Base-by-base conservation (phyloP, 2,113 vertebrate genomes). In the Psittacara wagleri region DNA sequence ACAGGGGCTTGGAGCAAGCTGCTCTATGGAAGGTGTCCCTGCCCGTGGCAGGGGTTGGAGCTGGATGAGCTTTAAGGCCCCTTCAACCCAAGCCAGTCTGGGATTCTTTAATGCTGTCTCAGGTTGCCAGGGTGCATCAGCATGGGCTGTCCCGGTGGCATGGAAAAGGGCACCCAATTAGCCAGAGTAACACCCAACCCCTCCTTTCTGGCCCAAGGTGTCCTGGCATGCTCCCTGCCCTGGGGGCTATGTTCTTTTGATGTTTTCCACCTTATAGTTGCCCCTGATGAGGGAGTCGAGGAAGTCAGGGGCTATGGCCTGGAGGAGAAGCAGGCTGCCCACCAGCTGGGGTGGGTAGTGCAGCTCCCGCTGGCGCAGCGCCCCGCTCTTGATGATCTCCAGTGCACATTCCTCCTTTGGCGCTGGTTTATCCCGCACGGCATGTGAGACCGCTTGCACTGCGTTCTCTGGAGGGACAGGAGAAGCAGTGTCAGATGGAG, bases 351-450 rank as follows among this genome's bases (percentile, higher is more conserved):
- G 1, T 0, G 87, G 91, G 29, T 98, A 98, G 55, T 88, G 86
- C 9, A 98, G 14, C 91, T 98, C 98, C 3, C 97, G 83, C 63
- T 39, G 90, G n/a, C 97, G 97, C 52, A 98, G 95, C 0, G 25
- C 93, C 39, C 92, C 97, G 0, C 97, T 97, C 52, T 95, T 98
- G 96, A 98, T 96, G 84, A 98, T 98, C 90, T 98, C 97, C 85
- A 98, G 91, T 0, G 98, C 98, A 1, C 98, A 98, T 23, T 98
- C 98, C 67, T 98, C 97, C 94, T 98, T 98, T 0, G 98, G 97
- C 2, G 98, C 81, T 0, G 96, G 88, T 0, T 39, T 3, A 24
- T 0, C 0, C 1, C 2, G 3, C 7, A 97, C 4, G 11, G 72
- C 6, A 1, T 91, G 95, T 0, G 97, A 92, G 13, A 91, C 13